phyloP scores from a whole-genome alignment of 2,888 invertebrate species.

The Onchidella celtica region DNA sequence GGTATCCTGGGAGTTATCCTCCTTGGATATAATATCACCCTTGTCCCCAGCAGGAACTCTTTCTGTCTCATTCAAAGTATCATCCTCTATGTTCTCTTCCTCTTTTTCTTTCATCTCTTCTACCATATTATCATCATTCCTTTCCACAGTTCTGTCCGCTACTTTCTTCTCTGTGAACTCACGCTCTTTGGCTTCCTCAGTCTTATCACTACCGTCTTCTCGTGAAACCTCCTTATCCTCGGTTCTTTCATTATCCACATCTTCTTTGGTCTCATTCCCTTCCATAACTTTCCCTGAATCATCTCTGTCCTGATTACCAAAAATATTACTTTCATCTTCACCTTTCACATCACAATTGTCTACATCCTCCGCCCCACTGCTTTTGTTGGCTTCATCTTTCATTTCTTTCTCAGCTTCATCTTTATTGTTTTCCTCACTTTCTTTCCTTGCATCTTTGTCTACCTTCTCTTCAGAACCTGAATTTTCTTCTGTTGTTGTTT shows the following conservation, averaged over 20 bases:
- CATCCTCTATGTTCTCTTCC: neutral
- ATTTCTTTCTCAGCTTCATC: neutral
- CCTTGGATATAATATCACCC: too few relatives aligned
- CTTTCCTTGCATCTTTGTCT: neutral
- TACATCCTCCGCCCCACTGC: neutral
- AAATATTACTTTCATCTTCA: too few relatives aligned
- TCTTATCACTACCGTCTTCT: neutral
- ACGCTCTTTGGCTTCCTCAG: too few relatives aligned
- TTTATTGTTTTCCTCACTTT: slow-evolving; percentile 1
- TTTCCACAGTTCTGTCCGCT: neutral
- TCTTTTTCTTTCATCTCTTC: neutral
- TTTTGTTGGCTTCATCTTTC: neutral
- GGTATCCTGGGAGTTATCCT: too few relatives aligned
- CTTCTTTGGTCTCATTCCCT: neutral
- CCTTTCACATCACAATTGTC: too few relatives aligned
- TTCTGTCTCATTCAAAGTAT: neutral
- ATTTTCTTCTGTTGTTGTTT: too few relatives aligned
- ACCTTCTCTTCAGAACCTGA: too few relatives aligned
- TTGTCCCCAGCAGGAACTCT: neutral
- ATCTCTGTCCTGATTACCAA: too few relatives aligned
- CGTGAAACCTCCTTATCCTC: too few relatives aligned
- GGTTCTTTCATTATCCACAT: neutral
- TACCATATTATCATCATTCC: neutral
- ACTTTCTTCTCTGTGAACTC: too few relatives aligned
- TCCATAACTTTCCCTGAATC: neutral